Percentiles rank a stretch among this genome's conserved stretches.
phyloP scores from a whole-genome alignment of 2,888 invertebrate genomes.

The Latheticus oryzae region DNA sequence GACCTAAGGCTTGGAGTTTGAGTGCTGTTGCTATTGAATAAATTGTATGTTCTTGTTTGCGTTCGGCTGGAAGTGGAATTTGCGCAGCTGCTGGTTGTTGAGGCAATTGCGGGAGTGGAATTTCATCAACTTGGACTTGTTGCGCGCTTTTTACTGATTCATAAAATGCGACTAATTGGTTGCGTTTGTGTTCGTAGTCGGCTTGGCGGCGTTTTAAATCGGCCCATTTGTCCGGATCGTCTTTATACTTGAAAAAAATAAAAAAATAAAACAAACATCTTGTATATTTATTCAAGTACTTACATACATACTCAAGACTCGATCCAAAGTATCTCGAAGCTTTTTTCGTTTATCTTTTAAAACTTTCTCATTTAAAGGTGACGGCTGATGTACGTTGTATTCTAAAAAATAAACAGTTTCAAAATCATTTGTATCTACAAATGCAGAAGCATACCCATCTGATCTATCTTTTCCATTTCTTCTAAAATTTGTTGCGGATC shows the following conservation, averaged over 20 bases:
- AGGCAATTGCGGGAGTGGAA: slow-evolving; percentile 85
- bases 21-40: slow-evolving; percentile 65
- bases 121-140: slow-evolving; percentile 94
- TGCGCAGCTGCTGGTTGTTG: slow-evolving; percentile 63
- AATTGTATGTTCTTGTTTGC: slow-evolving; percentile 64
- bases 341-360: slow-evolving; percentile 96
- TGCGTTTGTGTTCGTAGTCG: slow-evolving; percentile 91
- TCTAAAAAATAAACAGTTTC: slow-evolving; percentile 71
- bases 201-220: slow-evolving; percentile 91
- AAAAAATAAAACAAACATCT: too few relatives aligned
- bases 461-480: slow-evolving; percentile 97
- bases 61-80: slow-evolving; percentile 62
- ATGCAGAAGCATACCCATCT: slow-evolving; percentile 82
- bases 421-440: not conserved
- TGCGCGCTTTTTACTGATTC: slow-evolving; percentile 97
- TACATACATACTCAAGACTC: slow-evolving; percentile 96
- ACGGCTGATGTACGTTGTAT: slow-evolving; percentile 94
- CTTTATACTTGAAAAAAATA: slow-evolving; percentile 80
- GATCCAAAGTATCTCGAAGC: slow-evolving; percentile 92
- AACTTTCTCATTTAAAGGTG: slow-evolving; percentile 96
- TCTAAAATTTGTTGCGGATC: slow-evolving; percentile 95
- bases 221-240: slow-evolving; percentile 93
- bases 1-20: slow-evolving; percentile 63
- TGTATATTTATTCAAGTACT: too few relatives aligned
- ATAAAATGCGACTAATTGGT: slow-evolving; percentile 89